These are phyloP conservation scores for Cassiopea andromeda DNA, from an alignment of 30 jellyfish, hydroid and myxozoan species.

Conservation along the genomic window DNA sequence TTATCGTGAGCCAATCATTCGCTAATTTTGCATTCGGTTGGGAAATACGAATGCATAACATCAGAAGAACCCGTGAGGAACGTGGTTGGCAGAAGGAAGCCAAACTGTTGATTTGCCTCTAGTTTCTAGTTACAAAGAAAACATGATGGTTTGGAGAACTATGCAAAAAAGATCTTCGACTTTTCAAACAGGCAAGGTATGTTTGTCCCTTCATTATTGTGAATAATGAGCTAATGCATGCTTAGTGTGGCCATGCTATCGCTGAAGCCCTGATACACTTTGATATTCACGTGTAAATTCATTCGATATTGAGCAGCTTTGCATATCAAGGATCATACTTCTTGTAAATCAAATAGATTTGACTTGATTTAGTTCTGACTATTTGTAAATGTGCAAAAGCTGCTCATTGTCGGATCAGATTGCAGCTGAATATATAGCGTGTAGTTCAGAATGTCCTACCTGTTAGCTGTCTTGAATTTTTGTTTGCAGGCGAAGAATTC, in stretches of 20 bases:
- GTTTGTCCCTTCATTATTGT: not conserved
- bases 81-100: not conserved
- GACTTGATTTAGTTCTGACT: no score
- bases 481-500: conserved; percentile 11
- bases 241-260: not conserved
- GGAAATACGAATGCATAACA: conserved; percentile 64
- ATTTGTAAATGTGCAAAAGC: no score
- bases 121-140: not conserved
- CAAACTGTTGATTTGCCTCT: not conserved
- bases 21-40: conserved; percentile 12
- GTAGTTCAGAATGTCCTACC: no score
- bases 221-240: not conserved
- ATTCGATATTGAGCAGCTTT: no score
- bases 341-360: no score
- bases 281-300: no score
- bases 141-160: conserved; percentile 14
- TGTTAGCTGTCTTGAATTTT: not conserved
- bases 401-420: not conserved
- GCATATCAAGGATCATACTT: no score
- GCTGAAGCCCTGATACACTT: no score
- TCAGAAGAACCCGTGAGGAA: conserved; percentile 38
- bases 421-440: no score
- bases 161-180: not conserved
- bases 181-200: not conserved
- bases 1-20: conserved; percentile 37